These are phyloP conservation scores for Apeira syringaria DNA, from an alignment of 2,888 invertebrate species.

Conservation along the genomic window DNA sequence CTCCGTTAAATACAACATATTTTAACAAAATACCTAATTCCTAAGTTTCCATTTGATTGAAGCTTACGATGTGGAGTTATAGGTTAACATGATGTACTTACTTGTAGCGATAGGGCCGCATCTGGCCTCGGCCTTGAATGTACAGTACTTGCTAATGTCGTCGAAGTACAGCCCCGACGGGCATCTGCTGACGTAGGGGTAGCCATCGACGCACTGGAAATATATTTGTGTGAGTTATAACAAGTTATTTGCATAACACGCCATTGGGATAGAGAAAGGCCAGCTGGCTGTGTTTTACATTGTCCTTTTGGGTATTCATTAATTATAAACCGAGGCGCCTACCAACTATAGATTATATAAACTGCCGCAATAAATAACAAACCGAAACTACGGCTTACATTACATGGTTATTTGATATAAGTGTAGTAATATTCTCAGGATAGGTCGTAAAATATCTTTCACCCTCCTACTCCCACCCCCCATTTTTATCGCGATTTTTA, in stretches of 20 bases:
- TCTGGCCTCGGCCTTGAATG: slow-evolving; percentile 94
- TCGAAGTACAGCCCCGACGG: slow-evolving; percentile 96
- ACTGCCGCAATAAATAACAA: background rate
- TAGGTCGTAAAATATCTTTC: too few relatives aligned
- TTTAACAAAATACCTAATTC: too few relatives aligned
- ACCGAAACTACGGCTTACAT: background rate
- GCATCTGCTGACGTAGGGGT: slow-evolving; percentile 93
- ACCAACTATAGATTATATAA: background rate
- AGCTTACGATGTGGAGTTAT: slow-evolving; percentile 15
- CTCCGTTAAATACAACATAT: too few relatives aligned
- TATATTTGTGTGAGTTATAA: slow-evolving; percentile 25
- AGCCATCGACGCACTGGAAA: slow-evolving; percentile 94
- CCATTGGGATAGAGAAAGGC: slow-evolving; percentile 5
- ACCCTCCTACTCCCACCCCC: too few relatives aligned
- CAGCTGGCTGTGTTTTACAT: slow-evolving; percentile 11
- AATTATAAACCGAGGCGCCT: slow-evolving; percentile 4
- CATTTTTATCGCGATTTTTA: too few relatives aligned
- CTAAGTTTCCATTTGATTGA: slow-evolving; percentile 2
- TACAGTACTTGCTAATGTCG: slow-evolving; percentile 94
- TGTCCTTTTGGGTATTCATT: slow-evolving; percentile 12
- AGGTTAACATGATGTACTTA: slow-evolving; percentile 75
- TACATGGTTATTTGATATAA: too few relatives aligned
- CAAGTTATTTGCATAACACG: slow-evolving; percentile 19
- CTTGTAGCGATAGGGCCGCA: slow-evolving; percentile 95
- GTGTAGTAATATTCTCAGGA: too few relatives aligned